Evolutionary conservation across 2,797 vertebrate species (phyloP), one percentile per base, ranked within the genome.

Genomic region (Pogoniulus pusillus): DNA sequence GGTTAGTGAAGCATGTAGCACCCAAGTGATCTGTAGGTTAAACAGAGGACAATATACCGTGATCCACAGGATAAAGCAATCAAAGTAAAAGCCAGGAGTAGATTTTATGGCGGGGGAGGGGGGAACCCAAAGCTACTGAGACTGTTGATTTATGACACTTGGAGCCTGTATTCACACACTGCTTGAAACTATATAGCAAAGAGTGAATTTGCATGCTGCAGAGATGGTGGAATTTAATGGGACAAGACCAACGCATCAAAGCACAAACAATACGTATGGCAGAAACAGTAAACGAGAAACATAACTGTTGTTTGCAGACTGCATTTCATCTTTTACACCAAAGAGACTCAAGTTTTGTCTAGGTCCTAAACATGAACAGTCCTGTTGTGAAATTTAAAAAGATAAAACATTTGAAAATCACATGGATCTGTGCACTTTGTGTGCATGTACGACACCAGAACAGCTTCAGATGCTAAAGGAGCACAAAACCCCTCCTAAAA

Each of bases 401-500:
- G 18, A 34, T 24, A 73, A 87, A 74, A 1, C 7, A 27, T 7
- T 35, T 6, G 53, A 64, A 84, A 85, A 85, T 29, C 16, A 13
- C 7, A 12, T 7, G 27, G 62, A 51, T 16, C 1, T 24, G 4
- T 22, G 22, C 4, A 2, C 29, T 75, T 8, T 51, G 9, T 30
- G 5, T 35, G 9, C 30, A 20, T 10, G 7, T 55, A 20, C 20
- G 10, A 37, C 15, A 64, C 32, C 37, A 13, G 15, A 71, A 70
- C 14, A 45, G 26, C 41, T 54, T 16, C 16, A 58, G 47, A 18
- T 49, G 29, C 20, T 45, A 51, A 76, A 79, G 29, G 27, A 64
- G 15, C 0, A 47, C 64, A 81, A 75, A 32, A 3, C 0, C 4
- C 16, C 6, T 0, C 3, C 34, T 39, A 30, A 74, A 73, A 22